phyloP scores from a whole-genome alignment of 2,888 invertebrate species.

The Malachius bipustulatus region DNA sequence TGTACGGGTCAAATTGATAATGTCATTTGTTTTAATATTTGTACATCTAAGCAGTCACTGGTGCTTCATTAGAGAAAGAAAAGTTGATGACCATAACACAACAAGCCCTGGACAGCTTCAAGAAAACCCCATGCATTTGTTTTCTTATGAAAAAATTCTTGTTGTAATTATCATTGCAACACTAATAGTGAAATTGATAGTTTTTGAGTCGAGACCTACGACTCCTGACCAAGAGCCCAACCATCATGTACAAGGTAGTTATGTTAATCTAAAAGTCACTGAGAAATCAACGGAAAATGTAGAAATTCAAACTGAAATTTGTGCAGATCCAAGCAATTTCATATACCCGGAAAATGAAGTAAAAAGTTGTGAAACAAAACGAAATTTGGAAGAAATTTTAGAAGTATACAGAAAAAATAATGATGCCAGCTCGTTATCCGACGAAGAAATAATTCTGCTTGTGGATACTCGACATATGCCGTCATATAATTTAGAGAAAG shows the following conservation, averaged over 20 bases:
- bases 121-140: conserved; percentile 41
- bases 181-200: conserved; percentile 76
- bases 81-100: too few species aligned
- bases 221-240: conserved; percentile 16
- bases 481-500: conserved; percentile 73
- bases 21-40: conserved; percentile 81
- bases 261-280: too few species aligned
- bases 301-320: conserved; percentile 25
- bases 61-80: conserved; percentile 18
- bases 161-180: conserved; percentile 72
- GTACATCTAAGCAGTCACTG: conserved; percentile 66
- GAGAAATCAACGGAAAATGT: conserved; percentile 21
- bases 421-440: conserved; percentile 55
- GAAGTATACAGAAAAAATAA: conserved; percentile 57
- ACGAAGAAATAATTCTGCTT: conserved; percentile 70
- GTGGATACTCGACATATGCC: conserved; percentile 73
- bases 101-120: conserved; percentile 29
- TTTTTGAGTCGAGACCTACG: conserved; percentile 54
- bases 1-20: conserved; percentile 87
- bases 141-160: conserved; percentile 81
- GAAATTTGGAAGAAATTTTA: conserved; percentile 52
- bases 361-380: conserved; percentile 8
- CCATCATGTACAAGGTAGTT: too few species aligned
- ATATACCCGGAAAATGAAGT: conserved; percentile 1
- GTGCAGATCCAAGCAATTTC: conserved; percentile 11